Percentiles rank a stretch among this genome's conserved stretches.
Evolutionary conservation across 2,113 vertebrate genomes (phyloP).

Genomic region (Madoqua kirkii): DNA sequence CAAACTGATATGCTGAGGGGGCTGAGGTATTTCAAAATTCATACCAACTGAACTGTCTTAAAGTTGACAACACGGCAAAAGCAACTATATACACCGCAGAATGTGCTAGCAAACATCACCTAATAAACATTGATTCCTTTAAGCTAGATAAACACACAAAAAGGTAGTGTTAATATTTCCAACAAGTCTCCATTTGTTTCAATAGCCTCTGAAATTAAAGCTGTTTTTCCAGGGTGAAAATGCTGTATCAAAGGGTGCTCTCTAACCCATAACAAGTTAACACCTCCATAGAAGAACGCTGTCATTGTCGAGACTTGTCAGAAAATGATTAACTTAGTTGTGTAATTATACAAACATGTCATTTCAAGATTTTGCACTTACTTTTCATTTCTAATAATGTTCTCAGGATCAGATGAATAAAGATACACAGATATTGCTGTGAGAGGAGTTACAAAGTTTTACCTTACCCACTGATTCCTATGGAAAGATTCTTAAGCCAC

Average conservation of each 20-base stretch:
- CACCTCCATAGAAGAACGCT: slow-evolving; percentile 75
- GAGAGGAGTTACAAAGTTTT: slow-evolving; percentile 10
- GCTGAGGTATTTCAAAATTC: slow-evolving; percentile 31
- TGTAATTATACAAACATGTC: slow-evolving; percentile 71
- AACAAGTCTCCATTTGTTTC: slow-evolving; percentile 76
- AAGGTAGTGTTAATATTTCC: slow-evolving; percentile 73
- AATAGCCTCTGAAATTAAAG: slow-evolving; percentile 72
- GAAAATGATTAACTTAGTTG: slow-evolving; percentile 71
- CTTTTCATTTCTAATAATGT: slow-evolving; percentile 65
- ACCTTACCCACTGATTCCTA: neutral
- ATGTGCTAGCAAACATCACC: slow-evolving; percentile 67
- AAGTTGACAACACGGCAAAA: slow-evolving; percentile 72
- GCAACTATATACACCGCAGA: slow-evolving; percentile 55
- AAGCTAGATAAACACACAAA: slow-evolving; percentile 76
- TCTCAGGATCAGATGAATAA: slow-evolving; percentile 51
- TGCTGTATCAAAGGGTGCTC: slow-evolving; percentile 76
- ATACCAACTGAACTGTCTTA: slow-evolving; percentile 65
- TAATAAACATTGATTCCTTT: slow-evolving; percentile 54
- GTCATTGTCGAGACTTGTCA: slow-evolving; percentile 72
- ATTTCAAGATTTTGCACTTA: slow-evolving; percentile 64
- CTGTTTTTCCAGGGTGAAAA: slow-evolving; percentile 70
- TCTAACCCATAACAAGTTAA: slow-evolving; percentile 75
- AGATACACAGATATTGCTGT: slow-evolving; percentile 12
- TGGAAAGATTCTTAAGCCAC: neutral
- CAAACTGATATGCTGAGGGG: neutral